These are phyloP conservation scores for Tupaia chinensis DNA, from an alignment of 2,113 vertebrate genomes.

Conservation along the genomic window DNA sequence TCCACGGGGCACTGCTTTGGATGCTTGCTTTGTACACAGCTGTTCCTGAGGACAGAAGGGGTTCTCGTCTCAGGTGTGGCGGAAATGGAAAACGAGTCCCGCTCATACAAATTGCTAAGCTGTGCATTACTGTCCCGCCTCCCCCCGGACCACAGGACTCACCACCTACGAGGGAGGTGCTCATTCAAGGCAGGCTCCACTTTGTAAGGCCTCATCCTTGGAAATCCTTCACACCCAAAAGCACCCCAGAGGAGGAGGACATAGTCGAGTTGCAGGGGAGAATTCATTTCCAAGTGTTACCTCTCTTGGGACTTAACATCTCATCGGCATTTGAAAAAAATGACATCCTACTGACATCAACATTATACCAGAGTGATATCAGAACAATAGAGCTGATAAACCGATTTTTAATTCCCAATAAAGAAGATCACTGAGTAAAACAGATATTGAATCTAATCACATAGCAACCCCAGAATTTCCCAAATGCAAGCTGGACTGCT, in stretches of 20 bases:
- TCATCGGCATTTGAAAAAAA: slow-evolving; percentile 24
- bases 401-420: background rate
- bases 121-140: background rate
- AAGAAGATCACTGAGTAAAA: background rate
- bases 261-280: background rate
- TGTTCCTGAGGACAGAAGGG: background rate
- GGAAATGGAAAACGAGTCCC: background rate
- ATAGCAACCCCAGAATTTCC: background rate
- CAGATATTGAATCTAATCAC: background rate
- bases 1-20: background rate
- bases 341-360: background rate
- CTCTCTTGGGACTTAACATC: slow-evolving; percentile 2
- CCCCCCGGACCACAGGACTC: background rate
- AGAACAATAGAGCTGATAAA: background rate
- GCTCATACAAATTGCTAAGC: background rate
- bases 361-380: background rate
- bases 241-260: background rate
- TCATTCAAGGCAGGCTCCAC: background rate
- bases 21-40: background rate
- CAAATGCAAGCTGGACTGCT: background rate
- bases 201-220: background rate
- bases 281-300: background rate
- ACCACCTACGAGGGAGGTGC: background rate
- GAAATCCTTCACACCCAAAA: background rate
- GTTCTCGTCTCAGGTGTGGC: background rate